phyloP scores from a whole-genome alignment of 2,888 invertebrate species.

The Drosophila kuntzei region DNA sequence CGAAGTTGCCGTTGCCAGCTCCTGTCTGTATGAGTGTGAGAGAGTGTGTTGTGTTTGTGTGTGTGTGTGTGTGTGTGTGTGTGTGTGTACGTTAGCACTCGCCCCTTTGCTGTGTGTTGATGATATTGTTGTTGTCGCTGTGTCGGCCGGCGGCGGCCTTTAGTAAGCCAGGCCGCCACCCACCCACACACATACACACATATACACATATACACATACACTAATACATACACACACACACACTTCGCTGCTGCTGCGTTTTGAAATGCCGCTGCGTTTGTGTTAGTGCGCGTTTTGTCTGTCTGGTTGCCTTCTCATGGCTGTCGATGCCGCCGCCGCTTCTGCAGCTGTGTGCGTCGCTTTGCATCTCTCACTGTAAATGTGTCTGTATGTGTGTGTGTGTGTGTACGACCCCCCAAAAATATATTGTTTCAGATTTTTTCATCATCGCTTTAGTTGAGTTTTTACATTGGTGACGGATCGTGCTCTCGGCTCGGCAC shows the following conservation, averaged over 20 bases:
- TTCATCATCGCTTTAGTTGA: conserved; percentile 86
- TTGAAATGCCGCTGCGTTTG: conserved; percentile 64
- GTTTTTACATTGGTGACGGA: conserved; percentile 86
- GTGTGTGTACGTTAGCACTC: conserved; percentile 45
- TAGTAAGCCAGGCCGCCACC: conserved; percentile 72
- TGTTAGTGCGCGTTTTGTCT: conserved; percentile 79
- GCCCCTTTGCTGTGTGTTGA: conserved; percentile 48
- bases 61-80: conserved; percentile 45
- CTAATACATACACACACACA: conserved; percentile 26
- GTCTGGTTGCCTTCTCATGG: conserved; percentile 69
- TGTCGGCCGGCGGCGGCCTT: conserved; percentile 80
- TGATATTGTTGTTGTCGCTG: conserved; percentile 52
- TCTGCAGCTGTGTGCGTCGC: conserved; percentile 48
- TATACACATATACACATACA: too few relatives aligned
- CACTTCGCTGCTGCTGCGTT: conserved; percentile 67
- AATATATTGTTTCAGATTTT: conserved; percentile 86
- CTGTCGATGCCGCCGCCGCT: conserved; percentile 71
- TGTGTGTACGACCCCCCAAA: conserved; percentile 82
- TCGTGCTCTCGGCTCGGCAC: conserved; percentile 84
- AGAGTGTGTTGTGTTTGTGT: conserved; percentile 40
- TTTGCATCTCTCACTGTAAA: conserved; percentile 60
- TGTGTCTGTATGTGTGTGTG: conserved; percentile 38
- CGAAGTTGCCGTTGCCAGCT: conserved; percentile 46
- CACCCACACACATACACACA: conserved; percentile 44
- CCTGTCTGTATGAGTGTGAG: conserved; percentile 44